phyloP scores from a whole-genome alignment of 2,888 invertebrate genomes.

The Lacanobia wlatinum region DNA sequence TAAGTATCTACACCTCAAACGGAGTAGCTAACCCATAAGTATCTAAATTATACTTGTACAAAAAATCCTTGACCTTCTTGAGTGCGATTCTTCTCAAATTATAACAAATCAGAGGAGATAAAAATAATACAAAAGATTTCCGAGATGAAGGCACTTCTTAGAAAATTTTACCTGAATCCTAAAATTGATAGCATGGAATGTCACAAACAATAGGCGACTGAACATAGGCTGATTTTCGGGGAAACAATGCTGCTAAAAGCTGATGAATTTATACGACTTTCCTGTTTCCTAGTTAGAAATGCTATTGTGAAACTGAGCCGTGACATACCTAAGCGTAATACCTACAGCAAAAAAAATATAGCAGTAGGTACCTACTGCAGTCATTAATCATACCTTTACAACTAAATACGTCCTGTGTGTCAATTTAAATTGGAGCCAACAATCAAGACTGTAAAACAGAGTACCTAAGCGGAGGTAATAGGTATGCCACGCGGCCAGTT shows the following conservation, averaged over 20 bases:
- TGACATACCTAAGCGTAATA: not conserved
- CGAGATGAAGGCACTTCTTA: constrained; percentile 35
- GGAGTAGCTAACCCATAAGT: constrained; percentile 50
- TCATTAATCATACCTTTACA: constrained; percentile 15
- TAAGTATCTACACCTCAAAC: constrained; percentile 50
- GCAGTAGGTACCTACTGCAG: not conserved
- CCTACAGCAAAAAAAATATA: not conserved
- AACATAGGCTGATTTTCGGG: constrained; percentile 38
- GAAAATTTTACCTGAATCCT: constrained; percentile 62
- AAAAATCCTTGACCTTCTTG: constrained; percentile 40
- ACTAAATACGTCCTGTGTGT: constrained; percentile 4
- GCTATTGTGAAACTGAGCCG: not conserved
- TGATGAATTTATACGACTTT: constrained; percentile 4
- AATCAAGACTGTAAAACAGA: constrained; percentile 41
- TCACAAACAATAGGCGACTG: constrained; percentile 45
- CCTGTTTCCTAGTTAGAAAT: constrained; percentile 14
- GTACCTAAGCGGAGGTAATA: too few relatives aligned
- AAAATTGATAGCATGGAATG: constrained; percentile 48
- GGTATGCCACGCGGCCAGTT: constrained; percentile 22
- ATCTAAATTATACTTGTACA: constrained; percentile 54
- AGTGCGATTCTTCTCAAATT: constrained; percentile 36
- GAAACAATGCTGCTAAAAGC: constrained; percentile 35
- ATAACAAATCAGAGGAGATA: constrained; percentile 42
- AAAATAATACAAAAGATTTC: constrained; percentile 45
- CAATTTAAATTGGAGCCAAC: constrained; percentile 13